Conservation (phyloP, 2,797 vertebrate genomes). For the Acropternis orthonyx region DNA sequence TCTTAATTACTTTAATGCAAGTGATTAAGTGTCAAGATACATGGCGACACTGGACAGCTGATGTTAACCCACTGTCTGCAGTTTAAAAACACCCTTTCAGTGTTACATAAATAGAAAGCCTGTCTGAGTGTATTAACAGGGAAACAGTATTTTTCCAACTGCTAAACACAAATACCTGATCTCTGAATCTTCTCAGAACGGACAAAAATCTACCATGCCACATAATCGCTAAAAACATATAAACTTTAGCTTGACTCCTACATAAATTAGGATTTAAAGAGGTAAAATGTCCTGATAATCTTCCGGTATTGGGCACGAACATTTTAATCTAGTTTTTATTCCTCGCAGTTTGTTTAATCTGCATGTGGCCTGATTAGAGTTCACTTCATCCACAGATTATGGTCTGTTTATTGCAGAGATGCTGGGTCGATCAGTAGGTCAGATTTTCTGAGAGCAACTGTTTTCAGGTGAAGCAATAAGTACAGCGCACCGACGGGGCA, state of each 20-base stretch:
- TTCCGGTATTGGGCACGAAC: constrained; percentile 83
- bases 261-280: constrained; percentile 90
- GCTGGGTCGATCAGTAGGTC: constrained; percentile 78
- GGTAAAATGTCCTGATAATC: constrained; percentile 86
- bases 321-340: constrained; percentile 88
- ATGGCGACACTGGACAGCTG: neutral
- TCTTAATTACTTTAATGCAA: constrained; percentile 57
- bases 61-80: neutral
- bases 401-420: constrained; percentile 84
- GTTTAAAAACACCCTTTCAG: neutral
- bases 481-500: constrained; percentile 74
- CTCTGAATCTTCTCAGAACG: constrained; percentile 81
- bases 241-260: constrained; percentile 82
- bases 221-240: constrained; percentile 81
- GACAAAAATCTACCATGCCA: constrained; percentile 79
- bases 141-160: constrained; percentile 36
- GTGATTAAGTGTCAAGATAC: constrained; percentile 58
- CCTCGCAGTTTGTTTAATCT: constrained; percentile 92
- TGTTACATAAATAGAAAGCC: constrained; percentile 7
- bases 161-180: constrained; percentile 76
- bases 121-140: neutral
- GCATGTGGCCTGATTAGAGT: constrained; percentile 93
- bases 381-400: constrained; percentile 88
- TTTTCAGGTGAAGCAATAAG: constrained; percentile 84
- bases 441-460: constrained; percentile 78